Percentiles rank a stretch among this genome's conserved stretches.
These are phyloP conservation scores for Xyliphius kryptos DNA, from an alignment of 2,113 vertebrate species.

Conservation along the genomic window DNA sequence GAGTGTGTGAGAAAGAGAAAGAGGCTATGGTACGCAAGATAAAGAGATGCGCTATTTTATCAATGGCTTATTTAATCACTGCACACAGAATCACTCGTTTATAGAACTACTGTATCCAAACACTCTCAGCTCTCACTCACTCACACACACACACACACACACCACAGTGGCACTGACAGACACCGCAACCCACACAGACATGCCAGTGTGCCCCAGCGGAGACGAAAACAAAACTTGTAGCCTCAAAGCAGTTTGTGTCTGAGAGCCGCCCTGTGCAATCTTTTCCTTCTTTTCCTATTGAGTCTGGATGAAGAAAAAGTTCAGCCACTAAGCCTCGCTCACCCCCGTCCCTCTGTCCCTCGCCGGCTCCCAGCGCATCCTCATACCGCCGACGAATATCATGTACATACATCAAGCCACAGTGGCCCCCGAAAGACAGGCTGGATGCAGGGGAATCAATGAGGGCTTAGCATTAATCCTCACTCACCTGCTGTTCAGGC, in stretches of 20 bases:
- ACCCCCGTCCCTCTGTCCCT: constrained; percentile 28
- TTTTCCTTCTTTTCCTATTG: neutral
- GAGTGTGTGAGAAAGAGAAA: neutral
- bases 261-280: neutral
- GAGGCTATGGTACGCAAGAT: constrained; percentile 11
- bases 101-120: neutral
- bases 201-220: constrained; percentile 8
- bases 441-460: constrained; percentile 2
- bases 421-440: constrained; percentile 27
- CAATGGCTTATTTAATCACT: constrained; percentile 56
- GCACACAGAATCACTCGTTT: neutral
- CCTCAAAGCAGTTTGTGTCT: neutral
- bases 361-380: constrained; percentile 43
- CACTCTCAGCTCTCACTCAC: constrained; percentile 30
- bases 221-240: constrained; percentile 27
- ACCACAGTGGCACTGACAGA: neutral
- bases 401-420: constrained; percentile 16
- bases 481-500: constrained; percentile 68
- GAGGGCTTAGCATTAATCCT: constrained; percentile 15
- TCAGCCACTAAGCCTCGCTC: constrained; percentile 25
- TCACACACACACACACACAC: constrained; percentile 50
- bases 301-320: constrained; percentile 29
- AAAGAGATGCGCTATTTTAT: constrained; percentile 42
- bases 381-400: constrained; percentile 10
- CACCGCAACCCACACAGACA: constrained; percentile 23